Evolutionary conservation across 2,888 invertebrate species (phyloP).

Genomic region (Synergus japonicus): DNA sequence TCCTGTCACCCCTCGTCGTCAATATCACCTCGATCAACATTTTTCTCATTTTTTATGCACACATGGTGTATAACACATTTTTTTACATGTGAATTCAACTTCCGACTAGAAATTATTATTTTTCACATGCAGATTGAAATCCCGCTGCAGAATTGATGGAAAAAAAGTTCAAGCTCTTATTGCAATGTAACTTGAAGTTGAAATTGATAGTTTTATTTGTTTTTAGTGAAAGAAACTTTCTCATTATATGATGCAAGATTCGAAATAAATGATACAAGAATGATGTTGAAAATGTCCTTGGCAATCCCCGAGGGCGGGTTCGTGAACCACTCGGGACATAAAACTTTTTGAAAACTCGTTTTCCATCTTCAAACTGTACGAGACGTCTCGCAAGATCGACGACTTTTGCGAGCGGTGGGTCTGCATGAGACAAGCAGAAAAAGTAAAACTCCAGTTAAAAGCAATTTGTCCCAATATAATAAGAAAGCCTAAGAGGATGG

Average conservation of each 20-base stretch:
- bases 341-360: slow-evolving; percentile 59
- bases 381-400: slow-evolving; percentile 47
- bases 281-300: slow-evolving; percentile 43
- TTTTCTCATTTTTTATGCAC: slow-evolving; percentile 22
- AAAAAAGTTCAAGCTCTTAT: background rate
- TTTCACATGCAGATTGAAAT: slow-evolving; percentile 1
- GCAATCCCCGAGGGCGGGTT: slow-evolving; percentile 40
- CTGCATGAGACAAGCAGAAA: slow-evolving; percentile 34
- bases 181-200: no score
- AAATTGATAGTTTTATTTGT: background rate
- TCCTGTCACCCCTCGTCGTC: slow-evolving; percentile 25
- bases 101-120: background rate
- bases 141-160: background rate
- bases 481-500: background rate
- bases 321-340: slow-evolving; percentile 50
- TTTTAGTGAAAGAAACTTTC: background rate
- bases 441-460: slow-evolving; percentile 24
- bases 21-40: slow-evolving; percentile 16
- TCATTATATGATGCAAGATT: background rate
- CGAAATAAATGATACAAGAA: slow-evolving; percentile 46
- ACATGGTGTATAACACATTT: slow-evolving; percentile 4
- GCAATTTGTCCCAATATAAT: slow-evolving; percentile 24
- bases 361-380: slow-evolving; percentile 52
- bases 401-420: slow-evolving; percentile 22
- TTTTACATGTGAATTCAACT: background rate